Evolutionary conservation across 2,797 vertebrate genomes (phyloP).

Genomic region (Aotus griseimembra): DNA sequence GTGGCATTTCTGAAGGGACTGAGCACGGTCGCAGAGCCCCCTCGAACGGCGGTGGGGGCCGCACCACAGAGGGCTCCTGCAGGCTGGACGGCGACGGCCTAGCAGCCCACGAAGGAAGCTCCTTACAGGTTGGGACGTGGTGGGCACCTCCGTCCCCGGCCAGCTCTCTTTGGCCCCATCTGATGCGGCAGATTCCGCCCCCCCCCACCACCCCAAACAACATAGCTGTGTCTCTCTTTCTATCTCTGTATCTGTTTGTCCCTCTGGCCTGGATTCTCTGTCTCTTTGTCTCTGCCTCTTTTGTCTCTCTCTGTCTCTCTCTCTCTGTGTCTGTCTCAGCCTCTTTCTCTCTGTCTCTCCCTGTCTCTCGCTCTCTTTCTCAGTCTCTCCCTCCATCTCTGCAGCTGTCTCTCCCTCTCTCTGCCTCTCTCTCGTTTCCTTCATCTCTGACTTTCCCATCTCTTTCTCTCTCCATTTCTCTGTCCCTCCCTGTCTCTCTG

Average conservation of each 20-base stretch:
- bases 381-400: not conserved
- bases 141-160: not conserved
- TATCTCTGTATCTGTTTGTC: too few relatives aligned
- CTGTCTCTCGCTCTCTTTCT: not conserved
- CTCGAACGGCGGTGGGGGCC: fast-evolving
- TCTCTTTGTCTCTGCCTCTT: not conserved
- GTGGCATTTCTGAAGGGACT: fast-evolving
- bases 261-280: not conserved
- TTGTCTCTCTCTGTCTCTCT: not conserved
- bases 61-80: too few relatives aligned
- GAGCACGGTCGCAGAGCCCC: not conserved
- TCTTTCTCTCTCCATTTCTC: fast-evolving
- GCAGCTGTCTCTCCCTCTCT: not conserved
- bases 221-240: fast-evolving
- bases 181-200: fast-evolving
- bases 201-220: fast-evolving
- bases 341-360: not conserved
- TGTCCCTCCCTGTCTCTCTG: too few relatives aligned
- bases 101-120: not conserved
- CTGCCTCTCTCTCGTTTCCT: not conserved
- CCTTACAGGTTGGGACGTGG: not conserved
- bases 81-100: not conserved
- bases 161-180: not conserved
- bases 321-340: not conserved
- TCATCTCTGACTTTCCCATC: not conserved